These are phyloP conservation scores for Nemotelus pantherinus DNA, from an alignment of 2,888 invertebrate genomes.

Conservation along the genomic window DNA sequence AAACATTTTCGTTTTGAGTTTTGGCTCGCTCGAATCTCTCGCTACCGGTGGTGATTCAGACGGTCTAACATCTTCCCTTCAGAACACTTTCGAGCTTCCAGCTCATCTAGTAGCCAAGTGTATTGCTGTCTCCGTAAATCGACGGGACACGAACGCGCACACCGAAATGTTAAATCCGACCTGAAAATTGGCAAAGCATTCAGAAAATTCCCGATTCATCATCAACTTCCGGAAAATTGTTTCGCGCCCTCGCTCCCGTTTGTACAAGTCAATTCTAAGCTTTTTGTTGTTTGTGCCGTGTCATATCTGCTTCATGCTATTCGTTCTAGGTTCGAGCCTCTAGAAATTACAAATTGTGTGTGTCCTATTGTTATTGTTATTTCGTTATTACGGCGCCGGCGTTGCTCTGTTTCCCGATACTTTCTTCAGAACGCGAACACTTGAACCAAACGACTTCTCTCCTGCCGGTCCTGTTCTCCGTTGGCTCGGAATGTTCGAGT, in stretches of 20 bases:
- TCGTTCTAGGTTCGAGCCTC: conserved; percentile 12
- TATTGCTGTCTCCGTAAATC: not conserved
- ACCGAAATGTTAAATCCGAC: not conserved
- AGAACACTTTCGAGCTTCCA: not conserved
- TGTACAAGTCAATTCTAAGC: not conserved
- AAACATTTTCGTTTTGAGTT: not conserved
- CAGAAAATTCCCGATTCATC: conserved; percentile 22
- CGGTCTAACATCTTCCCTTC: too few relatives aligned
- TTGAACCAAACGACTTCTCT: not conserved
- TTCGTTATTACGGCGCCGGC: conserved; percentile 23
- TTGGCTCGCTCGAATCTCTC: too few relatives aligned
- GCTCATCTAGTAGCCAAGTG: conserved; percentile 28
- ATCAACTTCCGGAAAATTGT: conserved; percentile 32
- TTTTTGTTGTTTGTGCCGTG: not conserved
- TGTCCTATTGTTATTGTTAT: not conserved
- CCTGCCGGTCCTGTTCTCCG: conserved; percentile 1
- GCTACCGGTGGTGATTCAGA: too few relatives aligned
- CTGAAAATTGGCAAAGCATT: conserved; percentile 13
- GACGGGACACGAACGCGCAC: not conserved
- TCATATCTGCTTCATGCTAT: not conserved
- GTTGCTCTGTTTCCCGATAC: conserved; percentile 4
- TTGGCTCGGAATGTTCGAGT: not conserved
- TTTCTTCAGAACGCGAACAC: conserved; percentile 1
- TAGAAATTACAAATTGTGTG: conserved; percentile 37
- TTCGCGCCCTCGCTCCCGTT: not conserved